Conservation (phyloP, 2,113 vertebrate species). For the Ursus arctos region DNA sequence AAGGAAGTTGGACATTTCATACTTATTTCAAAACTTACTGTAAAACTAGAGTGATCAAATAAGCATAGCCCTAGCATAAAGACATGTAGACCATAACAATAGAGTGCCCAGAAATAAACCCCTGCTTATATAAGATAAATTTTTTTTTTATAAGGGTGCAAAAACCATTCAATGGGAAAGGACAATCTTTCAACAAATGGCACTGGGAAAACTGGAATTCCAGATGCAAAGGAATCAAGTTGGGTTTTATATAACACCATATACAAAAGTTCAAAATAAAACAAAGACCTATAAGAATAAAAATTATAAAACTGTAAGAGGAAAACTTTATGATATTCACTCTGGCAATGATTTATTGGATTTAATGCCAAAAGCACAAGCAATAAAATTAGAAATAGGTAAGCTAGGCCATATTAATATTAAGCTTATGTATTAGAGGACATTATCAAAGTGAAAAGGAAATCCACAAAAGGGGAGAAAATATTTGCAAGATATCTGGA, state of each 20-base stretch:
- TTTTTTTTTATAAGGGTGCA: background rate
- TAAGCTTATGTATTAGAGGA: background rate
- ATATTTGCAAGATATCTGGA: background rate
- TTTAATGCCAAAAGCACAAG: background rate
- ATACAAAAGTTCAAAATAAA: background rate
- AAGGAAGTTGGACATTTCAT: background rate
- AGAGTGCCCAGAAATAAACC: background rate
- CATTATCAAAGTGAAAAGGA: background rate
- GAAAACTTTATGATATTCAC: background rate
- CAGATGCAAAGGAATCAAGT: background rate
- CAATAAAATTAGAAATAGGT: background rate
- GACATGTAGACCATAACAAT: background rate
- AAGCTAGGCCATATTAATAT: background rate
- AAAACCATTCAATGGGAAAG: background rate
- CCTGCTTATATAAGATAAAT: background rate
- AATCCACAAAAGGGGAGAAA: background rate
- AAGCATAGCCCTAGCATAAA: background rate
- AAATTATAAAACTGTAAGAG: background rate
- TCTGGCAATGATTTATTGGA: background rate
- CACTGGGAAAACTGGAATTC: background rate
- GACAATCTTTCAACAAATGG: background rate
- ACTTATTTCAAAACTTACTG: background rate
- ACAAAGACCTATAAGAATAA: background rate
- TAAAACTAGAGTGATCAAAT: background rate
- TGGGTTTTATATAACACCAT: background rate